Evolutionary conservation across 2,888 invertebrate species (phyloP), one percentile per base, ranked within the genome.

Genomic region (Andrena trimmerana): DNA sequence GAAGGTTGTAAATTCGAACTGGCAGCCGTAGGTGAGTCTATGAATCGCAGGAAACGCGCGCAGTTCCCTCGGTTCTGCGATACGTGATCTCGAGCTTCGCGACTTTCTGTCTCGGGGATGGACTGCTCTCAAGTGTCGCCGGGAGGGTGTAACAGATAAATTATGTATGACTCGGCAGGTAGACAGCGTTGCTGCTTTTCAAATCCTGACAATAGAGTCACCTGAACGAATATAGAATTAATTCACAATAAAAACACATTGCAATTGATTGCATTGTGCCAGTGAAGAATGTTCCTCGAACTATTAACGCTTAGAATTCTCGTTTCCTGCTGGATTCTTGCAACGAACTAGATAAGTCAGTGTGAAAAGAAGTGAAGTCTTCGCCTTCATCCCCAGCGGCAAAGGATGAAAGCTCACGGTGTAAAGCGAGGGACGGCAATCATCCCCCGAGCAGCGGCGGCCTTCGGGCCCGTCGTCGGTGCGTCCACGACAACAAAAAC

Each of bases 41-140:
- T 68, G 81, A 81, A 68, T 81, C 82, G 81, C 82, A 73, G 82
- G 73, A 81, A 81, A 81, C 73, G 81, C 54, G 33, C 27, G 82
- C 67, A 73, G 80, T 65, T 42, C 50, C 27, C 24, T 66, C 52
- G 65, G 10, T 57, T 16, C 42, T 24, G 48, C 68, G 80, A 68
- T 66, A 50, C 66, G 16, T 33, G 77, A 73, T 72, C 73, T 52
- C 33, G 31, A 10, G 33, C 7, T 33, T 0, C 33, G 36, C 29
- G 60, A 54, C 27, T 60, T 29, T 60, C 29, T 31, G 10, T 27
- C 42, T 2, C 13, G 52, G 24, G 50, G 77, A 52, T 52, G 59
- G 52, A 66, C 27, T 29, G 10, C 67, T 33, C 48, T 68, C 62
- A 42, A 57, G 82, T 73, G 82, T 73, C 50, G 67, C 29, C 62